phyloP scores from a whole-genome alignment of 2,113 vertebrate genomes.

The Menura novaehollandiae region DNA sequence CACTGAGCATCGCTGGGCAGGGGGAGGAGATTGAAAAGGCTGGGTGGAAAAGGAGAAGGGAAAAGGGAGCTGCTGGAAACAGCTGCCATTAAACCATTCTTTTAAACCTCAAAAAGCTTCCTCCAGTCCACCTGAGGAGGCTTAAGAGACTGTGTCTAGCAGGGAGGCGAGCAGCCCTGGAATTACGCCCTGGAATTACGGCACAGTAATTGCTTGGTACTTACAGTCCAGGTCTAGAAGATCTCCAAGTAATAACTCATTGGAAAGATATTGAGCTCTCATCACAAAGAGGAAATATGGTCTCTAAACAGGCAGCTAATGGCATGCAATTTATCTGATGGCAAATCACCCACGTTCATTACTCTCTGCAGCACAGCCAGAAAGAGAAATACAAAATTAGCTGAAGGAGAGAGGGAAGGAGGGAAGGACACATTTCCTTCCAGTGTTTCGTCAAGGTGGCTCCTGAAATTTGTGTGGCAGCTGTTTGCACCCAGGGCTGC shows the following conservation, averaged over 20 bases:
- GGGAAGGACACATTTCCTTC: not conserved
- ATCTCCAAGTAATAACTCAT: constrained; percentile 60
- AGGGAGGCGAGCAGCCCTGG: not conserved
- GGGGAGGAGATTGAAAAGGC: not conserved
- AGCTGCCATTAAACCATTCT: not conserved
- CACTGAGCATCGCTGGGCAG: not conserved
- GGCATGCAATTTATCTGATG: constrained; percentile 61
- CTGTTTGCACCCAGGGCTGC: not conserved
- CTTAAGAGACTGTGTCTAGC: not conserved
- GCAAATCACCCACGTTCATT: constrained; percentile 61
- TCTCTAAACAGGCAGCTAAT: constrained; percentile 67
- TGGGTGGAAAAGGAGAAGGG: not conserved
- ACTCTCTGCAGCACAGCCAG: constrained; percentile 25
- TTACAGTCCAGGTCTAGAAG: constrained; percentile 43
- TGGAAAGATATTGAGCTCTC: constrained; percentile 57
- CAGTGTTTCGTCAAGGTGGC: not conserved
- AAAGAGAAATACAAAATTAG: constrained; percentile 30
- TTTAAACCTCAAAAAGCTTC: not conserved
- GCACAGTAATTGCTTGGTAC: constrained; percentile 39
- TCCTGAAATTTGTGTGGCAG: not conserved
- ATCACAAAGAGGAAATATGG: constrained; percentile 66
- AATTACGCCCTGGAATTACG: constrained; percentile 36
- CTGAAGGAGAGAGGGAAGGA: not conserved
- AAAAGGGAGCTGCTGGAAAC: not conserved
- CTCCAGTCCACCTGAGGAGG: not conserved